Conservation (phyloP, 2,113 vertebrate species). For the Azemiops feae region DNA sequence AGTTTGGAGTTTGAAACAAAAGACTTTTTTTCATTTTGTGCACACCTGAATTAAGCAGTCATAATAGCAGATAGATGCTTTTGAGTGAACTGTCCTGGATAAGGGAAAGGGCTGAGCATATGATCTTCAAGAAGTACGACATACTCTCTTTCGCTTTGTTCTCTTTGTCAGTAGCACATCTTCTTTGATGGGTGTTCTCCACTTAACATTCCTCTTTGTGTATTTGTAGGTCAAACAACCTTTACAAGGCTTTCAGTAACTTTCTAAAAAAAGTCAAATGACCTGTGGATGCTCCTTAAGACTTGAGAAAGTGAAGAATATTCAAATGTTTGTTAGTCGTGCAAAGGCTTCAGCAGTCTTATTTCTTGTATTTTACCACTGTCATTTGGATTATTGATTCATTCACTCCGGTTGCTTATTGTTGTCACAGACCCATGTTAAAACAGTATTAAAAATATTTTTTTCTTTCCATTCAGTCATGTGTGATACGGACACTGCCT, state of each 20-base stretch:
- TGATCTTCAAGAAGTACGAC: neutral
- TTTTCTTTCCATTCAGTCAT: neutral
- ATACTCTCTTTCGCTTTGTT: neutral
- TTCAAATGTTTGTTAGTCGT: neutral
- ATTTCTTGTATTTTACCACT: neutral
- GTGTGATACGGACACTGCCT: neutral
- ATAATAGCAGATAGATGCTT: neutral
- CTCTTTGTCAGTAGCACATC: neutral
- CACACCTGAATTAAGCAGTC: neutral
- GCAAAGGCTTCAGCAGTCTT: neutral
- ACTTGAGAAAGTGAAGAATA: neutral
- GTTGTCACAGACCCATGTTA: neutral
- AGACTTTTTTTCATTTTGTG: neutral
- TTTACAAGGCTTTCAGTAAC: neutral
- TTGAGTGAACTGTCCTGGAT: neutral
- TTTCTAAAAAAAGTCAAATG: neutral
- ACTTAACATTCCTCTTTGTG: neutral
- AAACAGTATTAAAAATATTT: neutral
- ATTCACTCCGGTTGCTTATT: neutral
- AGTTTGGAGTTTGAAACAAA: neutral
- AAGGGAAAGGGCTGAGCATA: neutral
- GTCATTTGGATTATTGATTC: neutral
- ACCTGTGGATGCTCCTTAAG: neutral
- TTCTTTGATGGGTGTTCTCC: neutral
- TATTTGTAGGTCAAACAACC: neutral